Evolutionary conservation across 1,140 invertebrate genomes (phyloP).

Genomic region (Stegodyphus mimosarum): DNA sequence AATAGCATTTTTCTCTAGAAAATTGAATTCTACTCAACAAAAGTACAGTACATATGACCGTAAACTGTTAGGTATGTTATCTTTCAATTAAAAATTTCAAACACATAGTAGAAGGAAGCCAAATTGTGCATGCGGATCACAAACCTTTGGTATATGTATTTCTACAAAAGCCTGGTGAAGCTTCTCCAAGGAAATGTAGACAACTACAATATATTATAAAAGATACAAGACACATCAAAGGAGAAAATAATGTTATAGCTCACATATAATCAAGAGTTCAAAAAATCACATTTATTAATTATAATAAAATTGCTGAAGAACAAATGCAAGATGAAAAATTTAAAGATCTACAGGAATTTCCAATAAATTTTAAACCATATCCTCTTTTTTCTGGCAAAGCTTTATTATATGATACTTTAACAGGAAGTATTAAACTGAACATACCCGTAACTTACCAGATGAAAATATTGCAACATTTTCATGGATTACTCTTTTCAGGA

Average conservation of each 20-base stretch:
- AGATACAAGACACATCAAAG: background rate
- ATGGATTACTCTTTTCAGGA: constrained; percentile 30
- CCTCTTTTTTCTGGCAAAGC: background rate
- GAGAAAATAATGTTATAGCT: background rate
- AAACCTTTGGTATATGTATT: background rate
- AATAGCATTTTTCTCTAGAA: background rate
- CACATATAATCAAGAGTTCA: background rate
- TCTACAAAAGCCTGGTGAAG: background rate
- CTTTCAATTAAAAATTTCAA: background rate
- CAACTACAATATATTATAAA: background rate
- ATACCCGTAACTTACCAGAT: background rate
- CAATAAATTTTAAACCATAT: background rate
- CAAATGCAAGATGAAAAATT: background rate
- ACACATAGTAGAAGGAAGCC: background rate
- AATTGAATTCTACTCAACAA: background rate
- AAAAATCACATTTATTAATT: background rate
- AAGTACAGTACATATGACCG: background rate
- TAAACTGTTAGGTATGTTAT: background rate
- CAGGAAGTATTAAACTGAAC: background rate
- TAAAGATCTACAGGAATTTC: background rate
- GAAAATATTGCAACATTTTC: constrained; percentile 14
- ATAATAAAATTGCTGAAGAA: background rate
- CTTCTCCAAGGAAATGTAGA: background rate
- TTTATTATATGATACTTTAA: background rate
- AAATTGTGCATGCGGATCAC: background rate